Evolutionary conservation across 2,797 vertebrate species (phyloP).

Genomic region (Parauchenoglanis ngamensis): DNA sequence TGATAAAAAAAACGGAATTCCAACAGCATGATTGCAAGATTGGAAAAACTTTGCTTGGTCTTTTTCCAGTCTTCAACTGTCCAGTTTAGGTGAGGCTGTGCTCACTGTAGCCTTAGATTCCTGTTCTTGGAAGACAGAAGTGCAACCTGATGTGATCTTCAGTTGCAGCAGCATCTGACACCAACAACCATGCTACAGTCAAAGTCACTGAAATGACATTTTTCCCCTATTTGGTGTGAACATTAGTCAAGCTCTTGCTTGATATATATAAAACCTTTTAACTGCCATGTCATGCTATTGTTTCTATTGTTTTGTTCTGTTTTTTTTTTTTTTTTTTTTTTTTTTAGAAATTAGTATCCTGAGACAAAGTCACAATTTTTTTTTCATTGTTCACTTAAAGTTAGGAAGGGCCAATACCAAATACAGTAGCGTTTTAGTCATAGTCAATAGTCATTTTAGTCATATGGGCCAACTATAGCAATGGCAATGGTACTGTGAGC

Average conservation of each 20-base stretch:
- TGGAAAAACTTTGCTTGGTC: background rate
- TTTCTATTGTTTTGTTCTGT: no score
- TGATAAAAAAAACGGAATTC: background rate
- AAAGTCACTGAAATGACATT: background rate
- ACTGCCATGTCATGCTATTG: no score
- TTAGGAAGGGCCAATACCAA: background rate
- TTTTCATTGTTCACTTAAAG: background rate
- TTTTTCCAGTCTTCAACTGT: background rate
- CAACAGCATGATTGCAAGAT: background rate
- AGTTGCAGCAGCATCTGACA: background rate
- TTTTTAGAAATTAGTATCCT: background rate
- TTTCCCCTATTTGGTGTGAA: background rate
- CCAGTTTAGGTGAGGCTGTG: background rate
- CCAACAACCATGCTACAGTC: background rate
- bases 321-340: no score
- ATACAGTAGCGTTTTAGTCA: background rate
- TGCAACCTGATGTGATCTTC: conserved; percentile 3
- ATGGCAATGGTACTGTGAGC: background rate
- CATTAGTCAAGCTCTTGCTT: background rate
- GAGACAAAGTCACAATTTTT: background rate
- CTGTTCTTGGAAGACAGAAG: background rate
- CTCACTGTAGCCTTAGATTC: background rate
- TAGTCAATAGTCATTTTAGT: no score
- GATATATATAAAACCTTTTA: no score
- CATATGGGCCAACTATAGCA: background rate